Evolutionary conservation across 2,888 invertebrate species (phyloP).

Genomic region (Drosophila melanosoma): DNA sequence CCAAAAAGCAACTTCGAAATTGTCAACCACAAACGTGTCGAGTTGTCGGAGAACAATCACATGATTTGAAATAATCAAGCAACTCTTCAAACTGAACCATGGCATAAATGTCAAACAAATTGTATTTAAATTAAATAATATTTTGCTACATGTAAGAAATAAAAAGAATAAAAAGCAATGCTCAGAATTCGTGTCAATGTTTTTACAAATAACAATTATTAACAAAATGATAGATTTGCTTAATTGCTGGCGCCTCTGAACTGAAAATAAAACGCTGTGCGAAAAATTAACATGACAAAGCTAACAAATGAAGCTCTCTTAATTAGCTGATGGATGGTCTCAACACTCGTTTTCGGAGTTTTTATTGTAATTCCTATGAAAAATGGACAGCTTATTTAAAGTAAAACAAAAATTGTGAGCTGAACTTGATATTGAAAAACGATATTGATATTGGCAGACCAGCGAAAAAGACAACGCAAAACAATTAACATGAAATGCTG

Average conservation of each 20-base stretch:
- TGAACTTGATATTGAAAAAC: constrained; percentile 60
- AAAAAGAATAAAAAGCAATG: not conserved
- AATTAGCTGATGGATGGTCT: constrained; percentile 38
- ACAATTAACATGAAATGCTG: constrained; percentile 60
- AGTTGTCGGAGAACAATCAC: constrained; percentile 3
- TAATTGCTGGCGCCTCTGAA: constrained; percentile 16
- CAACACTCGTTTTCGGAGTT: constrained; percentile 31
- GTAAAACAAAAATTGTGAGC: constrained; percentile 40
- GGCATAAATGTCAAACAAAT: not conserved
- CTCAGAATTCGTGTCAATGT: not conserved
- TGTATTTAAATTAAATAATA: not conserved
- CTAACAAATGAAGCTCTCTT: constrained; percentile 47
- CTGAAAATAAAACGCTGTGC: constrained; percentile 26
- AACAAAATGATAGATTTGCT: not conserved
- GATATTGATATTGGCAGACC: constrained; percentile 50
- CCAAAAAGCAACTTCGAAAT: constrained; percentile 51
- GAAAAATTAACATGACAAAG: constrained; percentile 67
- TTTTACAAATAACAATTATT: not conserved
- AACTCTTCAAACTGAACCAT: not conserved
- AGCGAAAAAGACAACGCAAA: constrained; percentile 39
- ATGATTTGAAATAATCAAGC: constrained; percentile 8
- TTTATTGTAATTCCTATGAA: constrained; percentile 22
- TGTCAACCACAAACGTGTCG: constrained; percentile 58
- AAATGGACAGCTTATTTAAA: constrained; percentile 51
- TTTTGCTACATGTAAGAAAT: not conserved